These are phyloP conservation scores for Panulirus ornatus DNA, from an alignment of 1,140 invertebrate genomes.

Conservation along the genomic window DNA sequence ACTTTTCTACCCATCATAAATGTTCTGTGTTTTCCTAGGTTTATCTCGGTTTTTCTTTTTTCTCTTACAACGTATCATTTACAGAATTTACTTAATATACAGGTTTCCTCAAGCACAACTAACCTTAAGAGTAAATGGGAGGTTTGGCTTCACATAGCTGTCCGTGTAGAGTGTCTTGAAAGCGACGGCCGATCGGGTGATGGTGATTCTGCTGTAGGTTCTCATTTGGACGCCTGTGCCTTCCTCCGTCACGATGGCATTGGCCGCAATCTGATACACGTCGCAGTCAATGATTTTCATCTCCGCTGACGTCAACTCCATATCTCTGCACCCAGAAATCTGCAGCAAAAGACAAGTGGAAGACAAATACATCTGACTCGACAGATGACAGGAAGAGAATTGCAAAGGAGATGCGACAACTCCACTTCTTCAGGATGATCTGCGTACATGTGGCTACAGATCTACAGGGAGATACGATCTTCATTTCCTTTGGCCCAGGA, in stretches of 20 bases:
- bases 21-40: too few species aligned
- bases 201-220: not conserved
- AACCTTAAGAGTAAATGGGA: not conserved
- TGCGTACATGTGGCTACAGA: too few species aligned
- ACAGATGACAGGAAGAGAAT: too few species aligned
- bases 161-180: not conserved
- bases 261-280: not conserved
- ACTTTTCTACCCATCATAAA: too few species aligned
- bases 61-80: too few species aligned
- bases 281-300: slow-evolving; percentile 12
- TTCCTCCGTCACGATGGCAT: not conserved
- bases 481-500: not conserved
- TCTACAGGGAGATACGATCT: not conserved
- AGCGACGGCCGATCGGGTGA: not conserved
- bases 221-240: not conserved
- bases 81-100: too few species aligned
- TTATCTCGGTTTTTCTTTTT: too few species aligned
- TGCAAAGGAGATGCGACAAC: too few species aligned
- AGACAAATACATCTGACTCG: not conserved
- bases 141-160: not conserved
- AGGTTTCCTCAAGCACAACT: too few species aligned
- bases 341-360: not conserved
- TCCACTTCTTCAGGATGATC: too few species aligned
- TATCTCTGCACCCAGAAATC: not conserved
- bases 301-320: not conserved